Percentiles rank a stretch among this genome's conserved stretches.
Conservation (phyloP, 2,888 invertebrate species). For the Iselma pallidipennis region DNA sequence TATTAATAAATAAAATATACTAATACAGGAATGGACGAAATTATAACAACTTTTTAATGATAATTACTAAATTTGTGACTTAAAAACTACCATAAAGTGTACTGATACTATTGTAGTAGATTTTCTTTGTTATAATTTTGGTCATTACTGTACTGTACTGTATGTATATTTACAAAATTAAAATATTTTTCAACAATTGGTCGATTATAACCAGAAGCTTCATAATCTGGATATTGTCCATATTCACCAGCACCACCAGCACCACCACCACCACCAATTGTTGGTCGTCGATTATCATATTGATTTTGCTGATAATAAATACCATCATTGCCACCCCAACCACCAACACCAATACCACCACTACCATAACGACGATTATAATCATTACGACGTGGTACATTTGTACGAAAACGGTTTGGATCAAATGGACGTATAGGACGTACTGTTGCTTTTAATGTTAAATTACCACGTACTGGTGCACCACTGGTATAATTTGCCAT, state of each 20-base stretch:
- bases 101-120: too few species aligned
- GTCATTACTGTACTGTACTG: too few species aligned
- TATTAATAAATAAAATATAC: slow-evolving; percentile 22
- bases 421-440: slow-evolving; percentile 64
- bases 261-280: background rate
- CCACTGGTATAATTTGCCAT: slow-evolving; percentile 97
- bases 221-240: slow-evolving; percentile 18
- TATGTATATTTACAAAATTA: slow-evolving; percentile 66
- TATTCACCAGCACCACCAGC: background rate
- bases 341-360: slow-evolving; percentile 2
- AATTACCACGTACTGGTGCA: slow-evolving; percentile 85
- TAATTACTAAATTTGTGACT: too few species aligned
- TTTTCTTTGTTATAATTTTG: too few species aligned
- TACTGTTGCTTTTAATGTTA: slow-evolving; percentile 81
- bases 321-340: background rate
- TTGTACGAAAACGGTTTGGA: slow-evolving; percentile 30
- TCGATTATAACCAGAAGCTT: slow-evolving; percentile 34
- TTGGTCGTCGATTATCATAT: slow-evolving; percentile 9
- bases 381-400: slow-evolving; percentile 26
- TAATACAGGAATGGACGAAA: background rate
- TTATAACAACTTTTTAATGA: background rate
- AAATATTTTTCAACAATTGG: slow-evolving; percentile 68
- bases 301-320: slow-evolving; percentile 9
- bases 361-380: background rate
- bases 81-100: too few species aligned